Conservation (phyloP, 1,140 invertebrate species). For the Dendroctonus ponderosae region DNA sequence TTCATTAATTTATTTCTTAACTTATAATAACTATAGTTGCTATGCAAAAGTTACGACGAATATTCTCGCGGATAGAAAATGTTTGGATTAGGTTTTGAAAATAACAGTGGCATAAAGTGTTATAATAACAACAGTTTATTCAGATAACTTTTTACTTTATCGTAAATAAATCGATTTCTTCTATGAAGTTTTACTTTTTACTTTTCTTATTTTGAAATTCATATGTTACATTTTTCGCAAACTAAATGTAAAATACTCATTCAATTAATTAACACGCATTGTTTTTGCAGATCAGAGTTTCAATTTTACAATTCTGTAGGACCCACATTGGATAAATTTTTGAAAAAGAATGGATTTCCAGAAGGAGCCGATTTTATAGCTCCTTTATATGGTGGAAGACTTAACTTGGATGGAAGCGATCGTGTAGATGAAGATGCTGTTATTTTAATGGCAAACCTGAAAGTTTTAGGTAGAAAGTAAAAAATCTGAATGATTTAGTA, state of each 20-base stretch:
- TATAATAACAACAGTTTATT: too few relatives aligned
- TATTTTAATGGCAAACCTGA: conserved; percentile 15
- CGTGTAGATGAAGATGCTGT: conserved; percentile 10
- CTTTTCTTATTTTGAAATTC: too few relatives aligned
- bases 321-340: conserved; percentile 5
- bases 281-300: conserved; percentile 4
- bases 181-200: too few relatives aligned
- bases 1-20: too few relatives aligned
- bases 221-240: neutral
- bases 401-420: conserved; percentile 2
- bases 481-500: neutral
- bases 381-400: conserved; percentile 7
- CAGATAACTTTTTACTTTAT: too few relatives aligned
- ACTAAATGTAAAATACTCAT: neutral
- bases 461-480: conserved; percentile 10
- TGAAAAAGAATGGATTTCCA: neutral
- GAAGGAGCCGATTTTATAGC: conserved; percentile 22
- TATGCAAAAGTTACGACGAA: too few relatives aligned
- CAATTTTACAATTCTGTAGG: conserved; percentile 9
- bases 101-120: too few relatives aligned
- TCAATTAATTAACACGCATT: neutral
- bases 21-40: too few relatives aligned
- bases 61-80: too few relatives aligned
- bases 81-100: too few relatives aligned
- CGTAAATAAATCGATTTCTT: too few relatives aligned